Evolutionary conservation across 1,140 invertebrate genomes (phyloP), one percentile per base, ranked within the genome.

Genomic region (Marisa cornuarietis): DNA sequence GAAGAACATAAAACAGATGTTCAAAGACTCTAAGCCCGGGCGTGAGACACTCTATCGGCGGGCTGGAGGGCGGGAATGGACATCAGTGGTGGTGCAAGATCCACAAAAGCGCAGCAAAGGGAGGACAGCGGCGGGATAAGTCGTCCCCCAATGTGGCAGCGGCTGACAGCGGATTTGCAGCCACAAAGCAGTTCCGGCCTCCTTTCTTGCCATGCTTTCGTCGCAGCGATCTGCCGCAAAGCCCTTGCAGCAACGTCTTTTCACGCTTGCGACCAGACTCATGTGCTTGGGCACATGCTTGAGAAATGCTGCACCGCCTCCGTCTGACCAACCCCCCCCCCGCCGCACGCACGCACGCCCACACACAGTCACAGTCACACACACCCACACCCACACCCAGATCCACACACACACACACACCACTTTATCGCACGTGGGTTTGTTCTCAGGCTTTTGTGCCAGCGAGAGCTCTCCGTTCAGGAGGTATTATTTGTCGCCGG

Each of bases 401-500:
- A 1, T 10, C 7, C 71, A 4, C 71, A 42, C 71, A 42, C 71
- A 42, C 10, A 13, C 52, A 72, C 24, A 31, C 13, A 2, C 71
- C 20, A 31, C n/a, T 54, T 9, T 73, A 51, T 52, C 49, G 14
- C 71, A 73, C 24, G 16, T 73, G 71, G 51, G 22, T 14, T 52
- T 51, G 16, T 73, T 73, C 71, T 73, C 71, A 73, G 71, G 49
- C 49, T 73, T 9, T 54, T 18, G 49, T 20, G 42, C 51, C 22
- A 51, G 6, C 14, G 49, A 20, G 49, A 71, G 13, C 24, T 31
- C 69, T 24, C 11, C 65, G 22, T n/a, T 68, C 24, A 52, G 52
- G 14, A 73, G 71, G 71, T 73, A 54, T 22, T 22, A 73, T 51
- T 52, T 73, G 71, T 73, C 71, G 71, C 49, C 31, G 69, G 20